phyloP scores from a whole-genome alignment of 1,140 invertebrate species.

The Teleogryllus occipitalis region DNA sequence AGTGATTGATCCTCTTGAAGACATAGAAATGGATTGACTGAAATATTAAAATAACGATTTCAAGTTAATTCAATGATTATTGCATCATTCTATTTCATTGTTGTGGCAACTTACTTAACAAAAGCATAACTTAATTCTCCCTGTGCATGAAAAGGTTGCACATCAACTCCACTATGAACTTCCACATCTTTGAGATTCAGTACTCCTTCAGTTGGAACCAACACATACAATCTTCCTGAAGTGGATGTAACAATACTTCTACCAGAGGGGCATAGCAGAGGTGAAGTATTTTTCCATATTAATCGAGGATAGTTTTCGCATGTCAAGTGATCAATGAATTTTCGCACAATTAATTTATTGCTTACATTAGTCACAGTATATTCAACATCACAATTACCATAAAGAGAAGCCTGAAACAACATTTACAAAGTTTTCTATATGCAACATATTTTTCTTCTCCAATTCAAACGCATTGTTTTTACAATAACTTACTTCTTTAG shows the following conservation, averaged over 20 bases:
- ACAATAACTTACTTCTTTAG: slow-evolving; percentile 33
- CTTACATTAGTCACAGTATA: slow-evolving; percentile 30
- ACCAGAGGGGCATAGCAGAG: slow-evolving; percentile 17
- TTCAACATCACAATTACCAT: slow-evolving; percentile 37
- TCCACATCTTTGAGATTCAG: slow-evolving; percentile 18
- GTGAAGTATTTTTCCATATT: slow-evolving; percentile 27
- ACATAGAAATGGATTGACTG: background rate
- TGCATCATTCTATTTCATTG: background rate
- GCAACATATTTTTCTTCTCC: background rate
- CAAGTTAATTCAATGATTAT: background rate
- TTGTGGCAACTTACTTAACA: slow-evolving; percentile 25
- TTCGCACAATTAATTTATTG: slow-evolving; percentile 24
- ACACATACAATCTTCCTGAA: slow-evolving; percentile 23
- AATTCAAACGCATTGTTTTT: background rate
- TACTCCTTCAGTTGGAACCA: background rate
- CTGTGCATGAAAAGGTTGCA: slow-evolving; percentile 31
- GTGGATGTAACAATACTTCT: background rate
- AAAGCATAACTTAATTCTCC: slow-evolving; percentile 30
- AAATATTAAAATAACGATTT: background rate
- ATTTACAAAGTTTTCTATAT: background rate
- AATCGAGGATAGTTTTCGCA: slow-evolving; percentile 25
- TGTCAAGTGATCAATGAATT: slow-evolving; percentile 28
- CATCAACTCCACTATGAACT: slow-evolving; percentile 25
- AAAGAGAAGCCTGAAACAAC: slow-evolving; percentile 22
- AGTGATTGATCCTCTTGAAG: background rate